Conservation (phyloP, 2,113 vertebrate species). For the Carassius carassius region DNA sequence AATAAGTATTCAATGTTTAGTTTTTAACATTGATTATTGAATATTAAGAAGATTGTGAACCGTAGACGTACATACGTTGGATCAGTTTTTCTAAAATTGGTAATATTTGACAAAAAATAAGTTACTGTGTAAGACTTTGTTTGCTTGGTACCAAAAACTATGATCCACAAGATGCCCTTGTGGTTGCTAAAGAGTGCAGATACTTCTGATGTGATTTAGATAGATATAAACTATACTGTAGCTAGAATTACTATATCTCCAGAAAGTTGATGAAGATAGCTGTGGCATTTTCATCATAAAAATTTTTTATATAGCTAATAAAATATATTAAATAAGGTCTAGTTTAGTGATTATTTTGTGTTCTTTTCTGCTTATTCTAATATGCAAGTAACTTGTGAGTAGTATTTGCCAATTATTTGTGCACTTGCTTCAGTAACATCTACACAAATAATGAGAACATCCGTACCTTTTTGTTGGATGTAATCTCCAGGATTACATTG, state of each 20-base stretch:
- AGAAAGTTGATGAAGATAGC: not conserved
- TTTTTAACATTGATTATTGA: not conserved
- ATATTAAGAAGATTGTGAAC: not conserved
- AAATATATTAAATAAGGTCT: not conserved
- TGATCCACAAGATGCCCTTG: not conserved
- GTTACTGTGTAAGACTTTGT: not conserved
- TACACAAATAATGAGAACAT: not conserved
- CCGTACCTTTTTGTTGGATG: not conserved
- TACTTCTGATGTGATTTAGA: not conserved
- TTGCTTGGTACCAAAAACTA: not conserved
- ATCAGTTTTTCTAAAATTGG: not conserved
- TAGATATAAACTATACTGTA: not conserved
- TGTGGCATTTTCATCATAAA: not conserved
- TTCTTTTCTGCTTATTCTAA: not conserved
- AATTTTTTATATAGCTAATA: not conserved
- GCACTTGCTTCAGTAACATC: not conserved
- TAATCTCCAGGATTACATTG: constrained; percentile 10
- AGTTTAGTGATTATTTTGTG: not conserved
- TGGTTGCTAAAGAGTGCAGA: not conserved
- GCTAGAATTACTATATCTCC: not conserved
- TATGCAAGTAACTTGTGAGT: not conserved
- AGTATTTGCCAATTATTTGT: not conserved
- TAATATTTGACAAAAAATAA: not conserved
- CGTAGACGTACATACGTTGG: not conserved
- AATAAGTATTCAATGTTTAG: not conserved